Evolutionary conservation across 2,113 vertebrate species (phyloP).

Genomic region (Zapus hudsonius): DNA sequence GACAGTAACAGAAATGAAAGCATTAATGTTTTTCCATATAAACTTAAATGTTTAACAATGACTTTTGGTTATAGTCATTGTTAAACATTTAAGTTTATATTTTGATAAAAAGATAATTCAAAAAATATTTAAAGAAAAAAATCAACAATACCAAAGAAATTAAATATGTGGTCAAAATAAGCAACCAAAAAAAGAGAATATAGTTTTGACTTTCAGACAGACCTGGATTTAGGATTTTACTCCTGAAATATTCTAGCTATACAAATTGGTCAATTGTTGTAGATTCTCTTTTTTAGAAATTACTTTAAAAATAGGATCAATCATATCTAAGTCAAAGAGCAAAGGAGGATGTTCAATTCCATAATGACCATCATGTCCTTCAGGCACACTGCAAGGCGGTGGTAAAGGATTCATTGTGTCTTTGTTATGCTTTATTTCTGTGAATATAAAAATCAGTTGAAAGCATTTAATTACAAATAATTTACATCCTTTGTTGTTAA

Average conservation of each 20-base stretch:
- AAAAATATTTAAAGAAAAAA: background rate
- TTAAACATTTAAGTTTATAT: too few relatives aligned
- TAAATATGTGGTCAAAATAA: background rate
- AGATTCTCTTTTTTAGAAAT: constrained; percentile 13
- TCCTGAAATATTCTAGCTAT: background rate
- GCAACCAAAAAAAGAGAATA: too few relatives aligned
- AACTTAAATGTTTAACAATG: too few relatives aligned
- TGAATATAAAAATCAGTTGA: background rate
- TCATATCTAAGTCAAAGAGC: background rate
- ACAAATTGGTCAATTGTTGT: background rate
- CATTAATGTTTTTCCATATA: too few relatives aligned
- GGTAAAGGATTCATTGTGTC: background rate
- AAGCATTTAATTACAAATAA: background rate
- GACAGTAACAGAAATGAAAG: background rate
- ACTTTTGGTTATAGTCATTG: too few relatives aligned
- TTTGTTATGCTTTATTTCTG: background rate
- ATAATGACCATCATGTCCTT: background rate
- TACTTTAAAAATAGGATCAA: background rate
- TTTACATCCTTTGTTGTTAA: background rate
- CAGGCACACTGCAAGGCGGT: background rate
- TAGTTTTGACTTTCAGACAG: background rate
- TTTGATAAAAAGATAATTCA: too few relatives aligned
- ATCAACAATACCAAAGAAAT: background rate
- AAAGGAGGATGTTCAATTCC: background rate
- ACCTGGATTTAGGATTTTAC: background rate